Base-by-base conservation (phyloP, 2,113 vertebrate genomes). In the Macquaria australasica region DNA sequence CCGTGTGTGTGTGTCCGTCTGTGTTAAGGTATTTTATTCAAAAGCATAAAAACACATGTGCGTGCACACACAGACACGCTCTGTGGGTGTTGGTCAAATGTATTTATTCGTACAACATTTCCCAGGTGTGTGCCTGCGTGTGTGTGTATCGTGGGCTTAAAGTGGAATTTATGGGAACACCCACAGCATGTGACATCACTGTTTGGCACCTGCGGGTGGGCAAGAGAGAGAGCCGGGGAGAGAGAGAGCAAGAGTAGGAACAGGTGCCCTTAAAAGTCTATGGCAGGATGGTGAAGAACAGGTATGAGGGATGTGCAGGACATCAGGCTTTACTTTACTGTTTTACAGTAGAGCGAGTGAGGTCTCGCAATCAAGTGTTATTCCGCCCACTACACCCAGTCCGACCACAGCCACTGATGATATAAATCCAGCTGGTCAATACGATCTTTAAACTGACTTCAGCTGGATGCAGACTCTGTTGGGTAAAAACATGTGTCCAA, bases 101-200 rank as follows among this genome's bases (percentile, higher is more conserved):
- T 92, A 89, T 84, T 90, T 90, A 83, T 91, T 90, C 76, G 34
- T 64, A 71, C 78, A 85, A 68, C 37, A 67, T 78, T 70, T 84
- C 77, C 80, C 84, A 90, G 82, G 83, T 87, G 85, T 79, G 69
- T 68, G 70, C 14, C 43, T 77, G 77, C 60, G 76, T 50, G 53
- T 31, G 67, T 80, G 68, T 74, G 56, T 70, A 63, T 81, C 28
- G 21, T 84, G 70, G 55, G 79, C 64, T 90, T 94, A 87, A 91
- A 91, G 87, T 72, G 79, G 94, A 95, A 96, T 96, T 96, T 96
- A 96, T 94, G 82, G 91, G 93, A 95, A 94, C 95, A 95, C 95
- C 95, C 95, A 31, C 28, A 95, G 83, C 66, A 87, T 84, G 89
- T 91, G 90, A 93, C 84, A 87, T 92, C 88, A 94, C 87, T 82